Percentiles rank a stretch among this genome's conserved stretches.
Evolutionary conservation across 1,140 invertebrate species (phyloP).

Genomic region (Trichomalopsis sarcophagae): DNA sequence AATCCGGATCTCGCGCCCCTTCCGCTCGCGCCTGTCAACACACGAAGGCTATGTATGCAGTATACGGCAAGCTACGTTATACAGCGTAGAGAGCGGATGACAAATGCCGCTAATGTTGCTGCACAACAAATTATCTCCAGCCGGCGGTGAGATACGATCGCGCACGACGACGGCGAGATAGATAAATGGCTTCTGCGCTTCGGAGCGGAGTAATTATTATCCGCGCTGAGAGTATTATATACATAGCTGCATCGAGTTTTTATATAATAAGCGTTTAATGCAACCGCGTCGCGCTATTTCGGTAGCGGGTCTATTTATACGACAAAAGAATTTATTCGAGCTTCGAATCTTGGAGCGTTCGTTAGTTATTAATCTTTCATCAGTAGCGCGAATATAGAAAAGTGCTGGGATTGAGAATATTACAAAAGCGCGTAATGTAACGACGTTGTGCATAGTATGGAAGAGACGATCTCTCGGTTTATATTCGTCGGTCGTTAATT

Average conservation of each 20-base stretch:
- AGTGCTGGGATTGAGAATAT: too few species aligned
- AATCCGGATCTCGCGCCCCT: constrained; percentile 1
- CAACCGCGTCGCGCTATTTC: background rate
- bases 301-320: background rate
- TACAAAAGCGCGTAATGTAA: background rate
- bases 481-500: background rate
- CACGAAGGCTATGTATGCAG: constrained; percentile 60
- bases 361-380: too few species aligned
- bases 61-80: constrained; percentile 54
- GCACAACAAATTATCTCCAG: constrained; percentile 71
- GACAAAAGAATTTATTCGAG: too few species aligned
- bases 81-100: constrained; percentile 60
- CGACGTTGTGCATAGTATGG: background rate
- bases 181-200: background rate
- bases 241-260: background rate
- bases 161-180: background rate
- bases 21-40: constrained; percentile 69
- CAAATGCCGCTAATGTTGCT: constrained; percentile 72
- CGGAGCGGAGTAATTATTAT: background rate
- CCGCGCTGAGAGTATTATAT: too few species aligned
- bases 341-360: too few species aligned
- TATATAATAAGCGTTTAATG: background rate
- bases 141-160: constrained; percentile 67
- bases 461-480: background rate
- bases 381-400: too few species aligned